Percentiles rank a stretch among this genome's conserved stretches.
phyloP scores from a whole-genome alignment of 2,888 invertebrate species.

The Rhorus exstirpatorius region DNA sequence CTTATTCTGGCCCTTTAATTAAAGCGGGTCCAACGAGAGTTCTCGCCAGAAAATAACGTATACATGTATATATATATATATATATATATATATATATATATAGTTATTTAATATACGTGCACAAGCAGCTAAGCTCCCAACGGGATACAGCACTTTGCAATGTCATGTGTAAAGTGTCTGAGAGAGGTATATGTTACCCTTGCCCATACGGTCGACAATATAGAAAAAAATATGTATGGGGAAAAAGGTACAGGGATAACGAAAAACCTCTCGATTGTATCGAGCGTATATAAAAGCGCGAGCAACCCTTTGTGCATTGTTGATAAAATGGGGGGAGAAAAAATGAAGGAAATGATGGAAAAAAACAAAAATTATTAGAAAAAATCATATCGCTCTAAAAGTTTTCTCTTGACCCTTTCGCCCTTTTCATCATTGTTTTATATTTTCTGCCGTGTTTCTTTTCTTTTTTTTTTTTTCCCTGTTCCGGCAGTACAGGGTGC shows the following conservation, averaged over 20 bases:
- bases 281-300: conserved; percentile 19
- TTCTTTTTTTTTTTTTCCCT: conserved; percentile 21
- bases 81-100: neutral
- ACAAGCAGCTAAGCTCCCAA: conserved; percentile 1
- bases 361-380: conserved; percentile 9
- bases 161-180: conserved; percentile 18
- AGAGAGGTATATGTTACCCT: conserved; percentile 5
- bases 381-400: conserved; percentile 35
- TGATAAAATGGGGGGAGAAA: conserved; percentile 22
- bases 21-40: conserved; percentile 61
- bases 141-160: neutral
- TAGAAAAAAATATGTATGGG: neutral
- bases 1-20: conserved; percentile 59
- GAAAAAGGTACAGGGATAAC: too few relatives aligned
- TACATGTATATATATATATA: too few relatives aligned
- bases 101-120: too few relatives aligned
- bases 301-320: conserved; percentile 38
- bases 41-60: conserved; percentile 15
- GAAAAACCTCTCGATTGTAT: conserved; percentile 41
- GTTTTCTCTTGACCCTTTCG: conserved; percentile 42
- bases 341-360: conserved; percentile 7
- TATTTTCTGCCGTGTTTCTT: conserved; percentile 4
- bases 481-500: conserved; percentile 58
- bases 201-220: too few relatives aligned
- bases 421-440: conserved; percentile 53